Conservation (phyloP, 2,797 vertebrate species). For the Chloroceryle amazona region DNA sequence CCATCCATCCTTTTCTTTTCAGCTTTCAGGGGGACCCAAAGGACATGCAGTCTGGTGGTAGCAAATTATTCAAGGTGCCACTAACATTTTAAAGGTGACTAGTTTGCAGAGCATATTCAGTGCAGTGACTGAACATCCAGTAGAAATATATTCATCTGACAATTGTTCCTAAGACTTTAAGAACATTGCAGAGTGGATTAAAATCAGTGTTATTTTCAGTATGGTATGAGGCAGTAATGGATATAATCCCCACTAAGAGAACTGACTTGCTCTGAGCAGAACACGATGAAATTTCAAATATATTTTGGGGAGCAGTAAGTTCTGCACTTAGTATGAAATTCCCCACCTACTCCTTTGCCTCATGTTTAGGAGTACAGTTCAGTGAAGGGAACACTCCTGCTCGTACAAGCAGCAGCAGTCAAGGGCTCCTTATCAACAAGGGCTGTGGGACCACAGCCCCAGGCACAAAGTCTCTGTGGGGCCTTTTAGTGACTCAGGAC, state of each 20-base stretch:
- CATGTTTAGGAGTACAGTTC: background rate
- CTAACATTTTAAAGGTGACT: background rate
- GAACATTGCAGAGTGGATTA: background rate
- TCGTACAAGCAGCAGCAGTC: fast-evolving
- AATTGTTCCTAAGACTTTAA: background rate
- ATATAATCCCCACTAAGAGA: background rate
- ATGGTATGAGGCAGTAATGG: background rate
- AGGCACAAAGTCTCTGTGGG: background rate
- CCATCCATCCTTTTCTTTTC: background rate
- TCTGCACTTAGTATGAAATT: background rate
- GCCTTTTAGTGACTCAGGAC: background rate
- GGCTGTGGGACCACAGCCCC: background rate
- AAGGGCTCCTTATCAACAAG: background rate
- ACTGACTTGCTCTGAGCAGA: background rate
- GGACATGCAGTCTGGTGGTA: background rate
- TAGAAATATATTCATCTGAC: background rate
- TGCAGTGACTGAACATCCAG: background rate
- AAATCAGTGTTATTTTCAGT: background rate
- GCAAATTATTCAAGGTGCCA: background rate
- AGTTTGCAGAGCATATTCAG: background rate
- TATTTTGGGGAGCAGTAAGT: background rate
- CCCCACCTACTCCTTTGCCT: background rate
- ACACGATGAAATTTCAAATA: fast-evolving
- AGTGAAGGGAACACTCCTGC: background rate
- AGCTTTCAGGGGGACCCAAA: background rate